Conservation (phyloP, 2,888 invertebrate species). For the Mimas tiliae region DNA sequence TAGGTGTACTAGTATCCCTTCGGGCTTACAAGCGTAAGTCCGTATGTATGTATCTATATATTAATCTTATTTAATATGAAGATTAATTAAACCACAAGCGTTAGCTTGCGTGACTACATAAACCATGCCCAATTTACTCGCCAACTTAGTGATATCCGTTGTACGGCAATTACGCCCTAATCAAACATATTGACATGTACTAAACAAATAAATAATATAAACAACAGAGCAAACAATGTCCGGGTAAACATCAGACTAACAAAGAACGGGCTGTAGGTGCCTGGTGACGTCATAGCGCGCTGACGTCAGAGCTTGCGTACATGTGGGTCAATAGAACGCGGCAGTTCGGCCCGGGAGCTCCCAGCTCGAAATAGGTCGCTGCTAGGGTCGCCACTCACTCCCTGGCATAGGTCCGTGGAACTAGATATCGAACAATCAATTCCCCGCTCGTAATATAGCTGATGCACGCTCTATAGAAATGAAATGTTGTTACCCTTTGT, state of each 20-base stretch:
- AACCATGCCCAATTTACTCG: not conserved
- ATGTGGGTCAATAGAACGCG: slow-evolving; percentile 79
- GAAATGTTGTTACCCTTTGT: slow-evolving; percentile 13
- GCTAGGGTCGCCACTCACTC: slow-evolving; percentile 43
- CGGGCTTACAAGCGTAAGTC: too few species aligned
- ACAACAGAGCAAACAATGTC: slow-evolving; percentile 33
- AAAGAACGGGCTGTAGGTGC: slow-evolving; percentile 59
- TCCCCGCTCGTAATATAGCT: slow-evolving; percentile 14
- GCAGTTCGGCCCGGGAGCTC: slow-evolving; percentile 69
- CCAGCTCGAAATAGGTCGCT: slow-evolving; percentile 74
- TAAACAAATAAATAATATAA: slow-evolving; percentile 19
- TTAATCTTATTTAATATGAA: not conserved
- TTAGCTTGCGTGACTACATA: not conserved
- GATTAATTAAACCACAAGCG: not conserved
- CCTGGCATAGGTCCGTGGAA: slow-evolving; percentile 14
- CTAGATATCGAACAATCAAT: slow-evolving; percentile 25
- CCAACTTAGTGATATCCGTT: not conserved
- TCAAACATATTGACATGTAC: slow-evolving; percentile 25
- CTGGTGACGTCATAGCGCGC: slow-evolving; percentile 67
- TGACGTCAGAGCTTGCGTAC: slow-evolving; percentile 78
- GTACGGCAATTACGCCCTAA: not conserved
- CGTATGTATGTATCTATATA: too few species aligned
- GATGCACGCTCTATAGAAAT: slow-evolving; percentile 19
- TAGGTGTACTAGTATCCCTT: too few species aligned
- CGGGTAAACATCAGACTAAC: slow-evolving; percentile 48